A percentile compares a stretch with the other conserved stretches of the same genome.
phyloP scores from a whole-genome alignment of 1,140 invertebrate genomes.

The Drosophila elegans region DNA sequence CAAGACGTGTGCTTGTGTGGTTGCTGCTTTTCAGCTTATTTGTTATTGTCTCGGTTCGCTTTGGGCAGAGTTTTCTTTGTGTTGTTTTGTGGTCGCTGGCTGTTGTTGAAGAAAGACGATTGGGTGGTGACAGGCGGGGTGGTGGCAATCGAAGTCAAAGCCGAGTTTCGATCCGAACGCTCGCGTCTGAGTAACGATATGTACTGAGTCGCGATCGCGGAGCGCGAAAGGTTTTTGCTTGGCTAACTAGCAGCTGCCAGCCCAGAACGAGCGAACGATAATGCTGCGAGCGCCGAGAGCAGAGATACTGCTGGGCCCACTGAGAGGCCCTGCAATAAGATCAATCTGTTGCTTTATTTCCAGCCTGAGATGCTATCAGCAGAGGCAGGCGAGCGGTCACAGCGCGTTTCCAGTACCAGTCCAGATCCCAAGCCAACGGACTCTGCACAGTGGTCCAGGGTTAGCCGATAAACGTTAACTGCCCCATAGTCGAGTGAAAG shows the following conservation, averaged over 20 bases:
- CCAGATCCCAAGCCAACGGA: slow-evolving; percentile 37
- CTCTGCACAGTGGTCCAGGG: slow-evolving; percentile 35
- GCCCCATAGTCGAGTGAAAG: slow-evolving; percentile 11
- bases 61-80: slow-evolving; percentile 73
- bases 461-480: neutral
- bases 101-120: slow-evolving; percentile 36
- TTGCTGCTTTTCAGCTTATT: slow-evolving; percentile 36
- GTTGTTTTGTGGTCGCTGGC: slow-evolving; percentile 37
- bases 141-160: slow-evolving; percentile 42
- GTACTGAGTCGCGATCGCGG: slow-evolving; percentile 52
- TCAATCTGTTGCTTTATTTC: slow-evolving; percentile 46
- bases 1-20: slow-evolving; percentile 61
- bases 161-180: slow-evolving; percentile 53
- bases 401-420: slow-evolving; percentile 25
- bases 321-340: slow-evolving; percentile 61
- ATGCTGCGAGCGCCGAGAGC: slow-evolving; percentile 1
- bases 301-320: slow-evolving; percentile 2
- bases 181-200: slow-evolving; percentile 68
- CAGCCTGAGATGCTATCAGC: slow-evolving; percentile 44
- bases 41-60: slow-evolving; percentile 52
- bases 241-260: slow-evolving; percentile 13
- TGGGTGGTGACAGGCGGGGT: neutral
- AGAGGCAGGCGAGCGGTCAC: slow-evolving; percentile 19
- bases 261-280: slow-evolving; percentile 6
- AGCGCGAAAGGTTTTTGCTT: slow-evolving; percentile 58